Conservation (phyloP, 2,797 vertebrate species). For the Eospalax fontanierii region DNA sequence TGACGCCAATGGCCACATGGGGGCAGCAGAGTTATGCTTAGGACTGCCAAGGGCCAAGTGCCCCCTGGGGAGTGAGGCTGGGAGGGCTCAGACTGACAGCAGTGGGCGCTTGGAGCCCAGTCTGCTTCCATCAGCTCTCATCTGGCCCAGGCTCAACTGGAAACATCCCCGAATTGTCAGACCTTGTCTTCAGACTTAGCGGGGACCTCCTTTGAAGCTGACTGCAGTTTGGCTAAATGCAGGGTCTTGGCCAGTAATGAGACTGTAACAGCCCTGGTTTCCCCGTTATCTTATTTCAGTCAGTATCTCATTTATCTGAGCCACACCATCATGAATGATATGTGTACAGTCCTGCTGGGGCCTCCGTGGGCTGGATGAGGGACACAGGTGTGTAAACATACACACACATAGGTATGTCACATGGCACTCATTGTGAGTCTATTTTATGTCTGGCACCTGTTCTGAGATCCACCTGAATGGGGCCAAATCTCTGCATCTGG, state of each 20-base stretch:
- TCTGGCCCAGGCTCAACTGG: too few relatives aligned
- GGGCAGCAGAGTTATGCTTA: not conserved
- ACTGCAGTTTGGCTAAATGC: not conserved
- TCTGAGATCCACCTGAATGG: not conserved
- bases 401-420: not conserved
- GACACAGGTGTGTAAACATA: not conserved
- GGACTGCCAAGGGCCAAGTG: too few relatives aligned
- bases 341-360: too few relatives aligned
- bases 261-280: not conserved
- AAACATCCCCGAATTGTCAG: not conserved
- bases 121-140: not conserved
- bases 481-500: too few relatives aligned
- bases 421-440: not conserved
- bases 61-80: too few relatives aligned
- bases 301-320: too few relatives aligned
- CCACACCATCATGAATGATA: not conserved
- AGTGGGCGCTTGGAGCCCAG: too few relatives aligned
- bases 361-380: not conserved
- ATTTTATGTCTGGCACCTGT: not conserved
- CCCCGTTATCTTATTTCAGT: not conserved
- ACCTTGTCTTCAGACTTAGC: not conserved
- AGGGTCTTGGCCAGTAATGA: too few relatives aligned
- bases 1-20: not conserved
- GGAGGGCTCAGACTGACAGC: not conserved
- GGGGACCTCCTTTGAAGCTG: not conserved